Conservation (phyloP, 2,113 vertebrate genomes). For the Lichenostomus cassidix region DNA sequence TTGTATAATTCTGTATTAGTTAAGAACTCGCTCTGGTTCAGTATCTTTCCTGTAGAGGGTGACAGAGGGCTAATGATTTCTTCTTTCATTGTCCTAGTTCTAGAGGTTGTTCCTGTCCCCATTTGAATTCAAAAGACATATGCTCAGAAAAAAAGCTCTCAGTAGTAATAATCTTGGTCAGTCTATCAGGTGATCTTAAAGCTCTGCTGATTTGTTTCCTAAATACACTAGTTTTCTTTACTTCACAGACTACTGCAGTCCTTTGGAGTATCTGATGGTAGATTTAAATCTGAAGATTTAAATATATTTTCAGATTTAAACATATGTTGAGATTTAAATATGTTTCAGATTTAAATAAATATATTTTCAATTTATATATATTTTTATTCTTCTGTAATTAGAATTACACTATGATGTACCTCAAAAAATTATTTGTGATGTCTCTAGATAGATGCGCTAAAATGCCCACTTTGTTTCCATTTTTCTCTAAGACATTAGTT, state of each 20-base stretch:
- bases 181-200: background rate
- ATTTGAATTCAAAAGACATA: background rate
- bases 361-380: background rate
- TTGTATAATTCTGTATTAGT: background rate
- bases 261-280: background rate
- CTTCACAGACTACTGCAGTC: background rate
- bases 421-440: background rate
- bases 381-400: background rate
- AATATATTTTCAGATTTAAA: background rate
- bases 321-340: background rate
- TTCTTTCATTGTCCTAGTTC: background rate
- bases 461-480: background rate
- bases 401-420: rapidly evolving
- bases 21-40: background rate
- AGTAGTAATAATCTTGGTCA: background rate
- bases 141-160: background rate
- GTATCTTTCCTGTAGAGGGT: background rate
- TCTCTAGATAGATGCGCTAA: background rate
- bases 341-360: background rate
- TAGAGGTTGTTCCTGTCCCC: background rate
- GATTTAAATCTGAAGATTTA: background rate
- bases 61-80: background rate
- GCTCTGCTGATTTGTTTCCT: background rate
- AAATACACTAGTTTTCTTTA: background rate
- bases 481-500: background rate